phyloP scores from a whole-genome alignment of 2,797 vertebrate genomes.

The Paratrypauchen microcephalus region DNA sequence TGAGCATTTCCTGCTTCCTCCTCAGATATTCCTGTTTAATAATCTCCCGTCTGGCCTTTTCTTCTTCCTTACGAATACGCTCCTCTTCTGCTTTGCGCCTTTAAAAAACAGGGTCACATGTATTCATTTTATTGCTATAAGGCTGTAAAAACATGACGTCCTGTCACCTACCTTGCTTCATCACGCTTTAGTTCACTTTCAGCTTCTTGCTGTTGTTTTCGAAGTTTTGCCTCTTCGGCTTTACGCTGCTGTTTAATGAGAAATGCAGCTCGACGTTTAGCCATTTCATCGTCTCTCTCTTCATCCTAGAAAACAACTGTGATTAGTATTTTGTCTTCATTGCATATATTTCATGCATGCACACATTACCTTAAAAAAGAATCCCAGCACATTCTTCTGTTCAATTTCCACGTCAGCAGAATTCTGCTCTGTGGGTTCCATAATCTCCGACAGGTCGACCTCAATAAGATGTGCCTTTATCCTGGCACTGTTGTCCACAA shows the following conservation, averaged over 20 bases:
- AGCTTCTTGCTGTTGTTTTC: slow-evolving; percentile 88
- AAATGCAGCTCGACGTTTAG: slow-evolving; percentile 92
- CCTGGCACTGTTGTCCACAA: slow-evolving; percentile 73
- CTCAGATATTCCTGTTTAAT: slow-evolving; percentile 96
- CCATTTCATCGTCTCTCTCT: slow-evolving; percentile 94
- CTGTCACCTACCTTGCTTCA: slow-evolving; percentile 86
- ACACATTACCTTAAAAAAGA: slow-evolving; percentile 92
- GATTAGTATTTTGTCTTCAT: background rate
- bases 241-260: slow-evolving; percentile 95
- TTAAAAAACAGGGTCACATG: slow-evolving; percentile 1
- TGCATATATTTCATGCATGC: background rate
- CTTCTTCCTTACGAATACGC: slow-evolving; percentile 92
- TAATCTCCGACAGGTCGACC: slow-evolving; percentile 87
- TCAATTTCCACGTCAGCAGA: slow-evolving; percentile 80
- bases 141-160: background rate
- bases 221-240: slow-evolving; percentile 87
- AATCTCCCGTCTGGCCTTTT: slow-evolving; percentile 91
- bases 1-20: slow-evolving; percentile 88
- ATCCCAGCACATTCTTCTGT: slow-evolving; percentile 91
- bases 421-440: slow-evolving; percentile 73
- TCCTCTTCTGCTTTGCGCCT: slow-evolving; percentile 97
- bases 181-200: slow-evolving; percentile 93
- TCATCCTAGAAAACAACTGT: slow-evolving; percentile 68
- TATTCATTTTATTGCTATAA: background rate
- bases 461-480: slow-evolving; percentile 87